Conservation (phyloP, 2,797 vertebrate genomes). For the Rhynchotus rufescens region DNA sequence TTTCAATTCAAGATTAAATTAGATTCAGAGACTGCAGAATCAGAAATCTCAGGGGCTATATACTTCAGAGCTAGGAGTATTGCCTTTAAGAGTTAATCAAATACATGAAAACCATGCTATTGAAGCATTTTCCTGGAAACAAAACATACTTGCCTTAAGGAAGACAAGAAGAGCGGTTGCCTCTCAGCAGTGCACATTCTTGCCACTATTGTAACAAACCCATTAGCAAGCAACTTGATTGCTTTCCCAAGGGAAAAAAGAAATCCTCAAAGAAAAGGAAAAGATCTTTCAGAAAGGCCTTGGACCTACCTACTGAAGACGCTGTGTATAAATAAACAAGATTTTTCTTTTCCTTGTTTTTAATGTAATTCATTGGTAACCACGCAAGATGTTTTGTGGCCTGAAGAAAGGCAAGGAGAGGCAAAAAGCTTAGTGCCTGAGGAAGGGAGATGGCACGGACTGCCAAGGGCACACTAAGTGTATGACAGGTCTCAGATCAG, state of each 20-base stretch:
- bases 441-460: not conserved
- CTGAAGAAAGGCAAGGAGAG: conserved; percentile 4
- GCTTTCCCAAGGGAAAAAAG: conserved; percentile 41
- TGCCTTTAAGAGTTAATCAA: conserved; percentile 15
- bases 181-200: conserved; percentile 10
- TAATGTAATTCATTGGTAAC: conserved; percentile 19
- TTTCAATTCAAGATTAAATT: not conserved
- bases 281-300: conserved; percentile 22
- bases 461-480: not conserved
- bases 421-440: not conserved
- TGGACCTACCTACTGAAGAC: not conserved
- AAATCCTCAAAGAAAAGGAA: not conserved
- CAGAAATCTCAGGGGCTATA: not conserved
- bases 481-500: not conserved
- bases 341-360: conserved; percentile 22
- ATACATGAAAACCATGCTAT: not conserved
- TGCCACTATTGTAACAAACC: conserved; percentile 17
- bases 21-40: not conserved
- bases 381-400: not conserved
- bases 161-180: not conserved
- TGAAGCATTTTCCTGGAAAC: not conserved
- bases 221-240: conserved; percentile 32
- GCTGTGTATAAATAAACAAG: conserved; percentile 2
- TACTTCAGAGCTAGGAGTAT: not conserved
- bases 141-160: not conserved